Evolutionary conservation across 53 echinoderm and acorn worm genomes (phyloP), one percentile per base, ranked within the genome.

Genomic region (Mesocentrotus franciscanus): DNA sequence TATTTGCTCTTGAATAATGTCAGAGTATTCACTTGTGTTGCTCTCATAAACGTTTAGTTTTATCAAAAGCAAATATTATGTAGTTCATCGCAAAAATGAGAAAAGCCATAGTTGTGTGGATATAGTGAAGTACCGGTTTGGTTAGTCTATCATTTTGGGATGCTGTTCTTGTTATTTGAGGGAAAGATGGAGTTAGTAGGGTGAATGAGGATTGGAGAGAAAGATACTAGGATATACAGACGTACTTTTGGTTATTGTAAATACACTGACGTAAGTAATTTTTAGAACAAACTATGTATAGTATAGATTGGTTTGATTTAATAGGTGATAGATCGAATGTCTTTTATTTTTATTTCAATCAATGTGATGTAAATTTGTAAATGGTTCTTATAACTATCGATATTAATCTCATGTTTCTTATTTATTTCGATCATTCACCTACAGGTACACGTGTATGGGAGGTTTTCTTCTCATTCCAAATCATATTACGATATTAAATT

Each of bases 331-430:
- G 57, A 26, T 87, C 27, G 58, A 61, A 36, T 62, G 27, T 62
- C 35, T 91, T 64, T 91, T 35, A 32, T 91, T 91, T 91, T 81
- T 64, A 64, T 20, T 64, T 64, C 24, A 57, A 91, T 66, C 35
- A 62, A n/a, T 36, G 20, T n/a, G 64, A 14, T 92, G 92, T 92
- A 92, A 13, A 92, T 92, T 92, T 92, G 92, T 92, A 92, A 71
- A 92, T 92, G 22, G 3, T 92, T 75, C 56, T 74, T 70, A 74
- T n/a, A 14, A n/a, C 9, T 72, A 92, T 92, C 92, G 4, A 24
- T 92, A 70, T 70, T 91, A 74, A 29, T 26, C 56, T 35, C 42
- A n/a, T 92, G 64, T 91, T 56, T 92, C 66, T 92, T 92, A 92
- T 92, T 92, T 92, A 92, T 92, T 92, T 92, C 92, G 10, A 92